Conservation (phyloP, 2,888 invertebrate species). For the Agriopis marginaria region DNA sequence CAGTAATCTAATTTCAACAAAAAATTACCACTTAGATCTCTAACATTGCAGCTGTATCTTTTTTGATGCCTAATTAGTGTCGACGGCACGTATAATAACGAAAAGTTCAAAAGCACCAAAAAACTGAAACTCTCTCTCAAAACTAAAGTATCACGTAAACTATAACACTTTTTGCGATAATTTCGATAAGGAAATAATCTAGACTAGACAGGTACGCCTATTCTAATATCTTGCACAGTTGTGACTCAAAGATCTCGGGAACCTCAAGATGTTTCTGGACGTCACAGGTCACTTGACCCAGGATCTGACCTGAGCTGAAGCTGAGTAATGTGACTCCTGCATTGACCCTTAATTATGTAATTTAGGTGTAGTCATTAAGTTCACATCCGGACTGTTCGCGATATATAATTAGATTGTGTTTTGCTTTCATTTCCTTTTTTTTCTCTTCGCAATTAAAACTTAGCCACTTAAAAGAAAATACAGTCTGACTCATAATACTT, state of each 20-base stretch:
- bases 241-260: constrained; percentile 52
- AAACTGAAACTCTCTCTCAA: constrained; percentile 8
- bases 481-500: too few relatives aligned
- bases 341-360: constrained; percentile 66
- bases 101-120: constrained; percentile 9
- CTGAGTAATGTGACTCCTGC: constrained; percentile 68
- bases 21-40: background rate
- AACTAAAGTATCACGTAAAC: constrained; percentile 9
- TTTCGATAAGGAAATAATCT: constrained; percentile 21
- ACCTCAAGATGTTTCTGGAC: constrained; percentile 6
- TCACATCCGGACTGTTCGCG: constrained; percentile 36
- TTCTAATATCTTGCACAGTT: constrained; percentile 36
- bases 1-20: background rate
- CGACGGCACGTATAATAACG: constrained; percentile 23
- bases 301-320: constrained; percentile 53
- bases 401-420: constrained; percentile 26
- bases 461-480: too few relatives aligned
- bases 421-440: constrained; percentile 5
- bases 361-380: constrained; percentile 32
- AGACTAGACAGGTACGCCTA: constrained; percentile 43
- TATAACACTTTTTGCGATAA: constrained; percentile 14
- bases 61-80: constrained; percentile 18
- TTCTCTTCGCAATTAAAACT: too few relatives aligned
- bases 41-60: constrained; percentile 4
- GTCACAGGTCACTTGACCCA: constrained; percentile 58